Evolutionary conservation across 1,140 invertebrate species (phyloP), one percentile per base, ranked within the genome.

Genomic region (Vanessa tameamea): DNA sequence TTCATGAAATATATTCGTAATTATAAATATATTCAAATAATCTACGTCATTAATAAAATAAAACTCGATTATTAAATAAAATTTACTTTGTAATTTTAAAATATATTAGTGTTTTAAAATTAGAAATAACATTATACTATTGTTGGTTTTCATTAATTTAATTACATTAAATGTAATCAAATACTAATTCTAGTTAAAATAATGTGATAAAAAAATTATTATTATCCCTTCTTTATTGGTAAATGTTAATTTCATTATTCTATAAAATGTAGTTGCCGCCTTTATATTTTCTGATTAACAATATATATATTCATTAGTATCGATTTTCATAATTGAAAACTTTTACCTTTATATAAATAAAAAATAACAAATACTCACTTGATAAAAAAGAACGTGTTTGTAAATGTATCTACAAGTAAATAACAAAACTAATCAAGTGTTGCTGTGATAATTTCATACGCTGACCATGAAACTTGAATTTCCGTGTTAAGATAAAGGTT

Each of bases 391-490:
- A 31, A 61, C 20, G 11, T 31, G 4, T 47, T 31, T 47, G n/a
- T 59, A 69, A 68, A 47, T 31, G n/a, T 47, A 15, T 43, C 37
- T 20, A 69, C 55, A 12, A 47, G 55, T 55, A 55, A 59, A 47
- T 59, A 43, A 59, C 31, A 69, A 47, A 68, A 59, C 8, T 53
- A 69, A 57, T 69, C 43, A 61, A 31, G 51, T 59, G 66, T 69
- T 37, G 50, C 68, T 50, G 47, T 59, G 31, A 61, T 61, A 70
- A 57, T 63, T 63, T 50, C 48, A 64, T 50, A 63, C 53, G 47
- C 63, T 68, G 64, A 66, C 72, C 65, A 59, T 72, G 72, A 66
- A 57, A 50, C 65, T 55, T 73, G 14, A 47, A 74, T 74, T 69
- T 74, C 61, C 67, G 69, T 50, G 59, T 74, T 64, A 55, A 69